A percentile compares a stretch with the other conserved stretches of the same genome.
These are phyloP conservation scores for Blennius ocellaris DNA, from an alignment of 2,113 vertebrate species.

Conservation along the genomic window DNA sequence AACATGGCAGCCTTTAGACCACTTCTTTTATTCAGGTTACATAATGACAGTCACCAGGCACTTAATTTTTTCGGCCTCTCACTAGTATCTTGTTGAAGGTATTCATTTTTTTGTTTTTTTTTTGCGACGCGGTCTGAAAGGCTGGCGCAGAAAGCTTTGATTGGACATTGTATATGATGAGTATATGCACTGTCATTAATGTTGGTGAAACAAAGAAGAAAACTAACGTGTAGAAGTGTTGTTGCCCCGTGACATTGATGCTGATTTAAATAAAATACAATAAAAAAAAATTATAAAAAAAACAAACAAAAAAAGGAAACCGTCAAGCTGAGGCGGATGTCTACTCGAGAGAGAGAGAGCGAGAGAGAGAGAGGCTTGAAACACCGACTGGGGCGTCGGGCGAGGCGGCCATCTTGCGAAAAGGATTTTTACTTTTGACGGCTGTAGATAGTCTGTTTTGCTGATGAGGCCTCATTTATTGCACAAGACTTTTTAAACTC, in stretches of 20 bases:
- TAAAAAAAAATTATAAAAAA: no score
- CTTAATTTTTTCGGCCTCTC: constrained; percentile 53
- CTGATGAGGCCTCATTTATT: constrained; percentile 71
- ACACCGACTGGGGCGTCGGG: constrained; percentile 15
- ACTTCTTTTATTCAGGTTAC: constrained; percentile 78
- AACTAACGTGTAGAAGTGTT: constrained; percentile 20
- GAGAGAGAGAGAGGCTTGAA: constrained; percentile 22
- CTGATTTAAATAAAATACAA: neutral
- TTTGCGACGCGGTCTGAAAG: constrained; percentile 21
- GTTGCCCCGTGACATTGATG: constrained; percentile 35
- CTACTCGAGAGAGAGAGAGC: constrained; percentile 31
- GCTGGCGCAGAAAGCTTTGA: constrained; percentile 30
- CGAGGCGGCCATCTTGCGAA: constrained; percentile 44
- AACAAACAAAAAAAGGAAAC: neutral
- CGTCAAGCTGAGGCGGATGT: constrained; percentile 43
- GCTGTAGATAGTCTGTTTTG: constrained; percentile 60
- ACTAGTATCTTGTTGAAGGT: constrained; percentile 50
- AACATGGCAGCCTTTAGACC: constrained; percentile 72
- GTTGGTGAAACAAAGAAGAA: constrained; percentile 29
- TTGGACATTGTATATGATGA: constrained; percentile 51
- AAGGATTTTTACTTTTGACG: constrained; percentile 45
- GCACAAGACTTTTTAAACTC: constrained; percentile 70
- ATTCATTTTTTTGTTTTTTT: constrained; percentile 41
- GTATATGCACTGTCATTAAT: constrained; percentile 57
- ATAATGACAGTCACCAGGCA: constrained; percentile 65